A percentile compares a stretch with the other conserved stretches of the same genome.
phyloP scores from a whole-genome alignment of 2,113 vertebrate species.

The Prunella himalayana region DNA sequence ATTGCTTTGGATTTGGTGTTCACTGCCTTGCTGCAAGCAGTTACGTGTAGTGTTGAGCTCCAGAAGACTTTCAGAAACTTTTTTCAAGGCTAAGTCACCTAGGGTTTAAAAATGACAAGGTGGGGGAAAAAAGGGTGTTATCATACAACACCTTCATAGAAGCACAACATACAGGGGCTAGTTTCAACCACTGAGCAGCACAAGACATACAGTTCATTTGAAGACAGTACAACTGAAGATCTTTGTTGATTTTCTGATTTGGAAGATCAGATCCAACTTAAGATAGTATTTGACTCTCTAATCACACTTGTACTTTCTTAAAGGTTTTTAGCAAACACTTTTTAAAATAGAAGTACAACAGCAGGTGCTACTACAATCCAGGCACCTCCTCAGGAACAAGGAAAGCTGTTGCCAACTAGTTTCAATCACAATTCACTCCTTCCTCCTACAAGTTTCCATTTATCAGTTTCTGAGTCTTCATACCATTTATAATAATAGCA shows the following conservation, averaged over 20 bases:
- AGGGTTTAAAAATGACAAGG: background rate
- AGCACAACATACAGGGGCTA: background rate
- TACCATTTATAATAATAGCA: background rate
- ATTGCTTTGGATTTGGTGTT: constrained; percentile 79
- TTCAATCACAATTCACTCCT: background rate
- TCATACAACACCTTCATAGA: background rate
- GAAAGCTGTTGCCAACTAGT: background rate
- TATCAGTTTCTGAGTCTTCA: background rate
- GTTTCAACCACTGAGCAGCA: background rate
- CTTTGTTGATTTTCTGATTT: background rate
- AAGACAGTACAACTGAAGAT: background rate
- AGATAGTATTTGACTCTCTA: background rate
- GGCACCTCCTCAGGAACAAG: background rate
- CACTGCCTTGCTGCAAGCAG: constrained; percentile 60
- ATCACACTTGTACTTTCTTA: background rate
- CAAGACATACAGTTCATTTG: background rate
- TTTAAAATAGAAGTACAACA: background rate
- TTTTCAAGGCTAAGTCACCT: constrained; percentile 77
- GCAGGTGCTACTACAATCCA: background rate
- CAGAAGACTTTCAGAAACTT: constrained; percentile 71
- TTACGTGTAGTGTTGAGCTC: constrained; percentile 69
- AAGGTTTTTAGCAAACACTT: background rate
- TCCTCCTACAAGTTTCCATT: background rate
- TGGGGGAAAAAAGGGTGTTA: fast-evolving
- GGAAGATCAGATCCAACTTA: background rate